Evolutionary conservation across 2,797 vertebrate species (phyloP), one percentile per base, ranked within the genome.

Genomic region (Pantherophis alleghaniensis): DNA sequence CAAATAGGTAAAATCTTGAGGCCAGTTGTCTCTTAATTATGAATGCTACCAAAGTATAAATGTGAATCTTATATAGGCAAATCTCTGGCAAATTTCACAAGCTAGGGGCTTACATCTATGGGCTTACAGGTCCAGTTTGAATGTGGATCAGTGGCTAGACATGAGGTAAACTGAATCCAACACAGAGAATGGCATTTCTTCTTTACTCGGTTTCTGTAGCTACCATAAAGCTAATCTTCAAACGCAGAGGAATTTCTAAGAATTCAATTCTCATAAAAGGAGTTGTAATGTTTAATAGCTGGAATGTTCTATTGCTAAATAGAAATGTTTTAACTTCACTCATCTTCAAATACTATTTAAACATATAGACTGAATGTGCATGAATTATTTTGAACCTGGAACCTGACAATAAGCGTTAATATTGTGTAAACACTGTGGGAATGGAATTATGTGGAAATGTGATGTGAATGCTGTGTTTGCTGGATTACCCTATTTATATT

Each of bases 361-460:
- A 7, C 18, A 47, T 56, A 47, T 16, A 51, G 69, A 91, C 93
- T 37, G 4, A 88, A 18, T 87, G 91, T 79, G 6, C 24, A 92
- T 92, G 32, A 86, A 79, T 9, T 3, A 88, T 0, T 92, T 93
- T 3, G 20, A 91, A 93, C 56, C 74, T 87, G 32, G 91, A 20
- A 96, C 93, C 55, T 92, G 87, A 37, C 53, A 47, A 87, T 88
- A 92, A 94, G 91, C 56, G 56, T 92, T 93, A 92, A 91, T n/a
- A 42, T 57, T 86, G 16, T 28, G 56, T 22, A 53, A 24, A 7
- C 53, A 42, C 69, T 66, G 13, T 57, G 88, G 90, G 94, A 59
- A 91, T 89, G 83, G 91, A 95, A 87, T 61, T 97, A 96, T 96
- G 96, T 96, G 95, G 91, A 94, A 90, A 18, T 74, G 89, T 92